Evolutionary conservation across 2,797 vertebrate species (phyloP), one percentile per base, ranked within the genome.

Genomic region (Coregonus suidteri): DNA sequence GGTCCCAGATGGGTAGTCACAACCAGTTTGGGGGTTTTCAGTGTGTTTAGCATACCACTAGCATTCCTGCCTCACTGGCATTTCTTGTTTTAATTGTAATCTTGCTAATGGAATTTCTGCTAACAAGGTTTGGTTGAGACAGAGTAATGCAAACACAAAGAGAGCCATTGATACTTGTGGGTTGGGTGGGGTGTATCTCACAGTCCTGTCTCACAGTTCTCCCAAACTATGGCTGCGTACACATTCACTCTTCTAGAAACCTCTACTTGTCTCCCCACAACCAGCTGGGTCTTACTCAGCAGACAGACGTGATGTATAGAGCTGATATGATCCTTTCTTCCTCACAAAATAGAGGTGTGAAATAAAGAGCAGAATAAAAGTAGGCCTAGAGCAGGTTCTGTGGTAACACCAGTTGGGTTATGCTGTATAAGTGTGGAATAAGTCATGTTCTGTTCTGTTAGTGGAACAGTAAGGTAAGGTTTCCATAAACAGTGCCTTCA

Each of bases 141-240:
- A 18, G 66, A n/a, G 71, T 53, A n/a, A 76, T 79, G 86, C 87
- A 90, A 88, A 88, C 69, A 87, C 74, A 75, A 47, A 47, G 66
- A 76, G 84, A 79, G 82, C 82, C 75, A 86, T 90, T 90, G 84
- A 91, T 85, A 78, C 68, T 77, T 81, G 59, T 30, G 77, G 71
- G 77, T 56, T 59, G 82, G 73, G 79, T 73, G 73, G 77, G 80
- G 82, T 82, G 76, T 85, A 82, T 79, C 75, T 76, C 76, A 73
- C 51, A 53, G 77, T 86, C 80, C 84, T 83, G 81, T 82, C 78
- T 82, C 79, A 54, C 76, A 83, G 41, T 47, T 47, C 7, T 47
- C 41, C 41, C 41, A 47, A 47, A 47, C 41, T 47, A 47, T 2
- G 7, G 41, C 41, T 47, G 41, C 7, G 2, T 47, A 47, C 41